A percentile compares a stretch with the other conserved stretches of the same genome.
Conservation (phyloP, 2,888 invertebrate genomes). For the Mimas tiliae region DNA sequence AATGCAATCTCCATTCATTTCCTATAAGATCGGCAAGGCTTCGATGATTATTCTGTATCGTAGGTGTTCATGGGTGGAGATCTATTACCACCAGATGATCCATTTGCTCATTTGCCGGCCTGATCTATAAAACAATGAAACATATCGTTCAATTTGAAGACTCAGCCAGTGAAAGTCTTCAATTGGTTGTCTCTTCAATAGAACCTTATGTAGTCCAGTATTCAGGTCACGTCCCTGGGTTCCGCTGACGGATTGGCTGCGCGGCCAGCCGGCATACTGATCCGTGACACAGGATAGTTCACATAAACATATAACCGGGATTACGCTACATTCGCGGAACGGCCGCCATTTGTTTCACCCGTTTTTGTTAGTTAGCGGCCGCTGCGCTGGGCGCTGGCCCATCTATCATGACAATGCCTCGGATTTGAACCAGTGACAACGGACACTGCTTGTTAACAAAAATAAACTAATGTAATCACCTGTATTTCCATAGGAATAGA, state of each 20-base stretch:
- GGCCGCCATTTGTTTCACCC: slow-evolving; percentile 27
- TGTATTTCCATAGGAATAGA: too few relatives aligned
- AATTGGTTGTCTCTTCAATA: slow-evolving; percentile 32
- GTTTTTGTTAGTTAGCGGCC: slow-evolving; percentile 22
- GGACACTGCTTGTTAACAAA: neutral
- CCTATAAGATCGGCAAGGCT: too few relatives aligned
- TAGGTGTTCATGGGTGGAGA: too few relatives aligned
- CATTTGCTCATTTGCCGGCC: too few relatives aligned
- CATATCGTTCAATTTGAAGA: too few relatives aligned
- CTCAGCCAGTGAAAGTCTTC: neutral
- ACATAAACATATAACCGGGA: slow-evolving; percentile 69
- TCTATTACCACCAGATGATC: too few relatives aligned
- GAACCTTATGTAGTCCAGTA: slow-evolving; percentile 35
- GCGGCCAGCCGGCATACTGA: slow-evolving; percentile 60
- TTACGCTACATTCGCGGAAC: slow-evolving; percentile 56
- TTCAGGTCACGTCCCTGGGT: slow-evolving; percentile 57
- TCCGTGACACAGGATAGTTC: slow-evolving; percentile 54
- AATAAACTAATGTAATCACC: neutral
- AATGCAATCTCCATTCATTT: too few relatives aligned
- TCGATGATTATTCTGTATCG: too few relatives aligned
- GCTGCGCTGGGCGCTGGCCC: too few relatives aligned
- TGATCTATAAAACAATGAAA: too few relatives aligned
- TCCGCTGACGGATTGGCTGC: slow-evolving; percentile 67
- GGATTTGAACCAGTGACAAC: neutral
- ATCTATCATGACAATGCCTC: slow-evolving; percentile 13